Base-by-base conservation (phyloP, 2,888 invertebrate genomes). In the Acanthosepion lycidas region DNA sequence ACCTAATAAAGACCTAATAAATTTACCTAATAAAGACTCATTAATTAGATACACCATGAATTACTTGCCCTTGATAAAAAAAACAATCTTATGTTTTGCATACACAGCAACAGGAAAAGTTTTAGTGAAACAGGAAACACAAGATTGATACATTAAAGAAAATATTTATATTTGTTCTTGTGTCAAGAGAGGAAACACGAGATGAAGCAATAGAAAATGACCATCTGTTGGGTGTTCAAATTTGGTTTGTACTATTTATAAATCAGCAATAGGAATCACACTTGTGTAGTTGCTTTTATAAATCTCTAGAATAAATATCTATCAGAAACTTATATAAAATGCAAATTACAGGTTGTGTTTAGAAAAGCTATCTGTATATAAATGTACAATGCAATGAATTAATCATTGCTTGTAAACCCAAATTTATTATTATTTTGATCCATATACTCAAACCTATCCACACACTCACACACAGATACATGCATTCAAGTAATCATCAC, bases 291-390 rank as follows among this genome's bases (percentile, higher is more conserved):
- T 59, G 23, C 59, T 59, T 59, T 59, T 59, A 59, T 59, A 23
- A n/a, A 78, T 78, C 78, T 78, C n/a, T 78, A 15, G n/a, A 78
- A 78, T 78, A 78, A 78, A 78, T 33, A 78, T 15, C n/a, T n/a
- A 78, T 78, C n/a, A 78, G 33, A 78, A 78, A n/a, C n/a, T 78
- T n/a, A 78, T n/a, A 78, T 33, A 78, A 78, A 78, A 78, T 78
- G 15, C 78, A 78, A 78, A 78, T 78, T n/a, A n/a, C 78, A 33
- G 20, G 59, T 23, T 59, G 59, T 59, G 33, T 78, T 78, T 78
- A 78, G 78, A 12, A 78, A 78, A 78, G 78, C 23, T 78, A n/a
- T n/a, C 9, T 78, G 12, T 15, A 78, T 15, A 78, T 15, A 33
- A 78, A 33, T n/a, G 78, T 78, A 78, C 18, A 33, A 33, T n/a